Evolutionary conservation across 1,140 invertebrate genomes (phyloP).

Genomic region (Habropoda laboriosa): DNA sequence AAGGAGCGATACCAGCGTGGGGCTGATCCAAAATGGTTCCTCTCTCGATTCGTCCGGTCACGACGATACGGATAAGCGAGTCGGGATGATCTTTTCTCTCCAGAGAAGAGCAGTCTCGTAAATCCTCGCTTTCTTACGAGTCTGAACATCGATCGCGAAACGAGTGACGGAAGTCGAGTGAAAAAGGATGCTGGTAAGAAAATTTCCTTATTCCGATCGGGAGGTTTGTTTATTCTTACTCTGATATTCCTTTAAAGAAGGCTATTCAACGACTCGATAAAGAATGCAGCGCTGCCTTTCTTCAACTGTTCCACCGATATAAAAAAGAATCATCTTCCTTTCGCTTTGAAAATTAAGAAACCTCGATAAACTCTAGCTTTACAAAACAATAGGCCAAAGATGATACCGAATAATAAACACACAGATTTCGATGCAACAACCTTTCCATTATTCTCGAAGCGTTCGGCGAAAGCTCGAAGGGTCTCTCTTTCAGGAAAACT

Average conservation of each 20-base stretch:
- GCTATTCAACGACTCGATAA: too few relatives aligned
- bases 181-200: background rate
- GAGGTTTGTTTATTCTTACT: too few relatives aligned
- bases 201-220: background rate
- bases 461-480: background rate
- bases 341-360: background rate
- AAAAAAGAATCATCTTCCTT: too few relatives aligned
- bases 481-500: background rate
- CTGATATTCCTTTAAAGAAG: too few relatives aligned
- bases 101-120: background rate
- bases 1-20: background rate
- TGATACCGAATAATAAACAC: background rate
- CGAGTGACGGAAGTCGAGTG: background rate
- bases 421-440: background rate
- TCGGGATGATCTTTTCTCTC: background rate
- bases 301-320: too few relatives aligned
- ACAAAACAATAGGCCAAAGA: background rate
- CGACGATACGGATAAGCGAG: background rate
- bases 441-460: background rate
- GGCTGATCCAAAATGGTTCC: slow-evolving; percentile 32
- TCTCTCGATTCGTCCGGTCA: background rate
- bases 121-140: slow-evolving; percentile 5
- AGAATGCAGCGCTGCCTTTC: background rate
- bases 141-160: slow-evolving; percentile 18
- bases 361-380: background rate